Evolutionary conservation across 2,113 vertebrate species (phyloP).

Genomic region (Thunnus maccoyii): DNA sequence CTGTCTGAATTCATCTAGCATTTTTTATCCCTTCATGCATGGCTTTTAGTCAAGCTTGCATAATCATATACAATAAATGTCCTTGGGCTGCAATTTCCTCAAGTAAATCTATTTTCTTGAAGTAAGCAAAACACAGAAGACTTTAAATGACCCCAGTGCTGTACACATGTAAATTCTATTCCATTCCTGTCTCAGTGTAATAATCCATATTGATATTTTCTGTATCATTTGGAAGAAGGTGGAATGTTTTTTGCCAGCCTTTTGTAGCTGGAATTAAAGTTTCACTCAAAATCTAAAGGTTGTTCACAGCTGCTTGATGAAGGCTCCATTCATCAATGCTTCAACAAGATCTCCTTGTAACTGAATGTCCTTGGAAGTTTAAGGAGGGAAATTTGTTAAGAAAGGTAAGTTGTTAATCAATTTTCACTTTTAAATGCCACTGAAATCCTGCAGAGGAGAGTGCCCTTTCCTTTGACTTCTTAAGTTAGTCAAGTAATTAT

Average conservation of each 20-base stretch:
- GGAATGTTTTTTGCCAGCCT: neutral
- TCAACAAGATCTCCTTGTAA: neutral
- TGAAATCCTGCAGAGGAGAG: neutral
- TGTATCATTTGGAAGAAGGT: neutral
- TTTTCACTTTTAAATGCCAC: slow-evolving; percentile 30
- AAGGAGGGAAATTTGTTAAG: slow-evolving; percentile 15
- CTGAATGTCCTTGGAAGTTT: slow-evolving; percentile 2
- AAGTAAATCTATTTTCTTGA: neutral
- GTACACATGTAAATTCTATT: neutral
- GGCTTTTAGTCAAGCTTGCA: slow-evolving; percentile 6
- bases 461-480: neutral
- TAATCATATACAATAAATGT: slow-evolving; percentile 11
- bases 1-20: neutral
- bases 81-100: neutral
- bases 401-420: slow-evolving; percentile 3
- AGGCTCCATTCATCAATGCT: slow-evolving; percentile 16
- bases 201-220: slow-evolving; percentile 6
- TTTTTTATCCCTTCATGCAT: neutral
- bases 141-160: neutral
- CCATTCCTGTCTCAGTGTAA: neutral
- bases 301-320: neutral
- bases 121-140: neutral
- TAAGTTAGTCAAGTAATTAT: neutral
- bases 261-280: neutral
- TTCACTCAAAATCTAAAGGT: neutral